These are phyloP conservation scores for Erinaceus europaeus DNA, from an alignment of 2,113 vertebrate species.

Conservation along the genomic window DNA sequence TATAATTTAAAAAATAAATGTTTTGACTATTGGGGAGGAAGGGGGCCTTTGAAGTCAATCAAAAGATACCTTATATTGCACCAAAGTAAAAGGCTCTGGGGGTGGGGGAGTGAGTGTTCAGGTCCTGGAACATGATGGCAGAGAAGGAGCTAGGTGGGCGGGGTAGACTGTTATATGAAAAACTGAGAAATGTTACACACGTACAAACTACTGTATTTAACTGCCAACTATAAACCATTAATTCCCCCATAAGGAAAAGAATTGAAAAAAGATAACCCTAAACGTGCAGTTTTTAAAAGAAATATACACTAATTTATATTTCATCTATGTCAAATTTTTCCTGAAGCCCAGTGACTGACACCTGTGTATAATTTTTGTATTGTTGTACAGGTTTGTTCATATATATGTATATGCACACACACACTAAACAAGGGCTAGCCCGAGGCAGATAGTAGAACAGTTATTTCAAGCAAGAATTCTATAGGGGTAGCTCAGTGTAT, in stretches of 20 bases:
- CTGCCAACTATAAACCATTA: no score
- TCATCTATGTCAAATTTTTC: slow-evolving; percentile 9
- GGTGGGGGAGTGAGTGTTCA: no score
- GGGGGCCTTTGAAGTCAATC: neutral
- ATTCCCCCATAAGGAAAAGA: no score
- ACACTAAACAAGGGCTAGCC: neutral
- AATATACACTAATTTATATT: neutral
- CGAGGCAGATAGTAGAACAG: neutral
- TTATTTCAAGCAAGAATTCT: neutral
- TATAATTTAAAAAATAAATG: slow-evolving; percentile 20
- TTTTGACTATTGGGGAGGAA: neutral
- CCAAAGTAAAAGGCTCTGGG: no score
- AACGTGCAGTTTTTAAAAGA: slow-evolving; percentile 19
- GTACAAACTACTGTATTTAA: no score
- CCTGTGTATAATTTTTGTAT: neutral
- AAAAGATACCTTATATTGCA: no score
- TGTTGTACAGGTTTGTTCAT: neutral
- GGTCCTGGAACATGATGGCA: no score
- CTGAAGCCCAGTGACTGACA: neutral
- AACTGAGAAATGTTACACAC: no score
- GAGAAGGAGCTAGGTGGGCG: no score
- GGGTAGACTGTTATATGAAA: no score
- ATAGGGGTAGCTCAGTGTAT: neutral
- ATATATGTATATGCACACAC: neutral
- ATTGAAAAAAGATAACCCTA: neutral